A percentile compares a stretch with the other conserved stretches of the same genome.
phyloP scores from a whole-genome alignment of 1,140 invertebrate genomes.

The Drosophila insularis region DNA sequence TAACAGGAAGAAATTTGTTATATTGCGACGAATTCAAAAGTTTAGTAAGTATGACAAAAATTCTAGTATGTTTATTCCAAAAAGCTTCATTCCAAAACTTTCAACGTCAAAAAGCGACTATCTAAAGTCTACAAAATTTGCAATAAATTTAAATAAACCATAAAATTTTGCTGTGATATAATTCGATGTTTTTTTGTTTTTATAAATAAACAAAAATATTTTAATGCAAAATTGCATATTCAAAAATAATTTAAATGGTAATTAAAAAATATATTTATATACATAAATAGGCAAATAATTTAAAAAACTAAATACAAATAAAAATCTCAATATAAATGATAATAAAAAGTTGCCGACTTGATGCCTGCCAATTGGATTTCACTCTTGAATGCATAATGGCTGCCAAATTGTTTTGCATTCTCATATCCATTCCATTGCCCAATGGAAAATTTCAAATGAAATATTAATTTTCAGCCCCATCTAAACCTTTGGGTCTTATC shows the following conservation, averaged over 20 bases:
- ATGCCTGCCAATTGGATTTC: not conserved
- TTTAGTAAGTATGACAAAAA: no score
- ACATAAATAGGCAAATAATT: not conserved
- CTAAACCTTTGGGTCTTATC: not conserved
- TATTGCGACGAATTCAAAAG: not conserved
- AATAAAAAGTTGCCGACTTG: no score
- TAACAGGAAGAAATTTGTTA: not conserved
- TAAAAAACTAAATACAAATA: no score
- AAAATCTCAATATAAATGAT: no score
- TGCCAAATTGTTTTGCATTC: not conserved
- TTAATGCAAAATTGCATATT: not conserved
- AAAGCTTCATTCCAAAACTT: not conserved
- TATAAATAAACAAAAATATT: not conserved
- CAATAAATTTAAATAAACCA: not conserved
- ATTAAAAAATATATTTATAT: not conserved
- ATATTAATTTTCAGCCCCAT: constrained; percentile 1
- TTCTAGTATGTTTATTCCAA: not conserved
- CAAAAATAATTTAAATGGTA: not conserved
- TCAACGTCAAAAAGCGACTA: not conserved
- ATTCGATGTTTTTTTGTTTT: not conserved
- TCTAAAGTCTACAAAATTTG: not conserved
- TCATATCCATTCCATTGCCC: not conserved
- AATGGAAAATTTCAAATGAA: not conserved
- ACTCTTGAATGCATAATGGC: not conserved
- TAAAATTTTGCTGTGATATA: not conserved